Percentiles rank a stretch among this genome's conserved stretches.
Conservation (phyloP, 2,888 invertebrate species). For the Scaptomyza flava region DNA sequence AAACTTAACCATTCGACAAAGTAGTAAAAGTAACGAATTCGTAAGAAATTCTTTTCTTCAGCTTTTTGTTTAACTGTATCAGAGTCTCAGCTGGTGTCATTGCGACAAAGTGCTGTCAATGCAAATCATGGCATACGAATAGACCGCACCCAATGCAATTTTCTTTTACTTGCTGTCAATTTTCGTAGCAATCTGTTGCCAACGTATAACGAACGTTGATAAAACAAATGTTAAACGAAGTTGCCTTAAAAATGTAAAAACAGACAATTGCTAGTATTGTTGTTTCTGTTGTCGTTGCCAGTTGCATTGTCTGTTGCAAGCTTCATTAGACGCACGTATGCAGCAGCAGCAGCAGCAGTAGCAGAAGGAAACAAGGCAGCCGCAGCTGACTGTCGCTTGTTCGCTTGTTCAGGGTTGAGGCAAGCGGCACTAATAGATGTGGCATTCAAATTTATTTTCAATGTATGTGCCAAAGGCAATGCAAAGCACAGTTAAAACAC, state of each 20-base stretch:
- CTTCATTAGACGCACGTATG: slow-evolving; percentile 59
- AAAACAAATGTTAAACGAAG: slow-evolving; percentile 56
- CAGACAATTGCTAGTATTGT: slow-evolving; percentile 39
- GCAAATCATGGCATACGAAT: slow-evolving; percentile 41
- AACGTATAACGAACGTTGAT: slow-evolving; percentile 38
- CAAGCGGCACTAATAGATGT: slow-evolving; percentile 46
- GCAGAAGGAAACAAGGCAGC: slow-evolving; percentile 4
- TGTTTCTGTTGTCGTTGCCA: slow-evolving; percentile 20
- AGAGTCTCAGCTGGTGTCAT: slow-evolving; percentile 27
- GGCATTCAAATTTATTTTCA: slow-evolving; percentile 60
- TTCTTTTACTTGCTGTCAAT: slow-evolving; percentile 41
- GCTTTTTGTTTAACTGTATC: background rate
- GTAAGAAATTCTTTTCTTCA: no score
- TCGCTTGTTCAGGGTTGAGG: slow-evolving; percentile 14
- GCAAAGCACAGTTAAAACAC: slow-evolving; percentile 7
- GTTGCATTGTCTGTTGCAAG: slow-evolving; percentile 59
- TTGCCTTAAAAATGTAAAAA: slow-evolving; percentile 45
- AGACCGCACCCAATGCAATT: slow-evolving; percentile 38
- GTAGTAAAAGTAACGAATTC: no score
- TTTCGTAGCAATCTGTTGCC: slow-evolving; percentile 58
- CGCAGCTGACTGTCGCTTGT: slow-evolving; percentile 12
- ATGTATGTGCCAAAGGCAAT: slow-evolving; percentile 42
- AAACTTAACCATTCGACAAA: no score
- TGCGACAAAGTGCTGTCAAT: slow-evolving; percentile 43
- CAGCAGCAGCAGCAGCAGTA: background rate